Percentiles rank a stretch among this genome's conserved stretches.
Conservation (phyloP, 2,797 vertebrate genomes). For the Eutrigla gurnardus region DNA sequence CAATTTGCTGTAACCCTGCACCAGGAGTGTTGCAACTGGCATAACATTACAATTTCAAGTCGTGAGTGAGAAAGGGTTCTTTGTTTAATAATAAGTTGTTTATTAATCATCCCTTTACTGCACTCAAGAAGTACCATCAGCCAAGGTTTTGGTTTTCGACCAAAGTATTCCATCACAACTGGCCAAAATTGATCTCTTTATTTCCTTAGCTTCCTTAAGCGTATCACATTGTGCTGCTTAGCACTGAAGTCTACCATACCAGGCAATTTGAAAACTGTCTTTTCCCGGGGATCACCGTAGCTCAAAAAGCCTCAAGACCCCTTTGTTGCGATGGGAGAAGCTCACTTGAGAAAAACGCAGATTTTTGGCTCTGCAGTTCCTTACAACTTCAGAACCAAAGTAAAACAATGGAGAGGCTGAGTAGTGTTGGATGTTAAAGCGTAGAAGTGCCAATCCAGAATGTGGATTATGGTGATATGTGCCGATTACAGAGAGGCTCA, state of each 20-base stretch:
- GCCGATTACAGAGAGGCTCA: slow-evolving; percentile 71
- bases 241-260: slow-evolving; percentile 51
- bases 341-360: slow-evolving; percentile 24
- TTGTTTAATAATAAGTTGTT: slow-evolving; percentile 55
- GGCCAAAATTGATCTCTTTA: slow-evolving; percentile 63
- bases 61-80: slow-evolving; percentile 24
- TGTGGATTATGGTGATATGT: slow-evolving; percentile 70
- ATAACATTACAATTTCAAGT: slow-evolving; percentile 18
- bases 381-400: slow-evolving; percentile 30
- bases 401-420: slow-evolving; percentile 59
- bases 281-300: slow-evolving; percentile 30
- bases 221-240: slow-evolving; percentile 60
- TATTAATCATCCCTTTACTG: slow-evolving; percentile 33
- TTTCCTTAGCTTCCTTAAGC: slow-evolving; percentile 63
- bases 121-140: slow-evolving; percentile 25
- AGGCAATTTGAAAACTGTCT: slow-evolving; percentile 56
- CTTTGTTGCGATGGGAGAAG: slow-evolving; percentile 64
- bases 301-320: slow-evolving; percentile 49
- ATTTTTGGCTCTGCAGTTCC: slow-evolving; percentile 34
- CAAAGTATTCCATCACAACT: slow-evolving; percentile 42
- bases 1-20: slow-evolving; percentile 11
- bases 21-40: slow-evolving; percentile 52
- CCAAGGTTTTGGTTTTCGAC: slow-evolving; percentile 50
- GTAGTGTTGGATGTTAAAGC: slow-evolving; percentile 39
- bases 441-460: slow-evolving; percentile 43